Evolutionary conservation across 92 coral and sea anemone species (phyloP), one percentile per base, ranked within the genome.

Genomic region (Epizoanthus rinbou): DNA sequence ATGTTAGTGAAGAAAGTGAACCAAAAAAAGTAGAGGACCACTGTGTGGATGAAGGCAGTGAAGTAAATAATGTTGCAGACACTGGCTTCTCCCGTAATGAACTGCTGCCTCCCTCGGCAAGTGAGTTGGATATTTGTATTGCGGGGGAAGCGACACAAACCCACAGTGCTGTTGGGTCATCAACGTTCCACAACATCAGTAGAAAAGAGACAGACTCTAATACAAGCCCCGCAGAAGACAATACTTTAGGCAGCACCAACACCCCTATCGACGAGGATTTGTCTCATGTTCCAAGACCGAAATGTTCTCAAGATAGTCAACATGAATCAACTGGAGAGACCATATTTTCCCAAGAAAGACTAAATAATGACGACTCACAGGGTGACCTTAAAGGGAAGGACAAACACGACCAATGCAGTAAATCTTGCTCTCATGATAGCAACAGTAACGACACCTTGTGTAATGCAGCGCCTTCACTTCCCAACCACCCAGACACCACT

Each of bases 401-500:
- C 24, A 41, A 76, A 10, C 57, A 10, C 3, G 41, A 62, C 24
- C 37, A 62, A 41, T 35, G 70, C 52, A 15, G 59, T 9, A 39
- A 50, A 2, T 9, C 3, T 50, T 50, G 54, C 54, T 11, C 54
- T 50, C 15, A 50, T 50, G 15, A 11, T 50, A 50, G 54, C 9
- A 9, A 21, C 53, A 19, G 45, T 78, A 52, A 37, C 58, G 21
- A 35, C 37, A 33, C 81, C 14, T 80, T 74, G 57, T 47, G 31
- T 45, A 45, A 13, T 69, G 50, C 67, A 8, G 13, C 15, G 14
- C 79, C 71, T 28, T 22, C 56, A 8, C 64, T 11, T 16, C 9
- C 69, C 69, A 84, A 65, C 17, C 15, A 72, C 47, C 75, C 79
- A 25, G 85, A 91, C 57, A 52, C 90, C 39, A 76, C 83, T 41